phyloP scores from a whole-genome alignment of 2,113 vertebrate genomes.

The Otis tarda region DNA sequence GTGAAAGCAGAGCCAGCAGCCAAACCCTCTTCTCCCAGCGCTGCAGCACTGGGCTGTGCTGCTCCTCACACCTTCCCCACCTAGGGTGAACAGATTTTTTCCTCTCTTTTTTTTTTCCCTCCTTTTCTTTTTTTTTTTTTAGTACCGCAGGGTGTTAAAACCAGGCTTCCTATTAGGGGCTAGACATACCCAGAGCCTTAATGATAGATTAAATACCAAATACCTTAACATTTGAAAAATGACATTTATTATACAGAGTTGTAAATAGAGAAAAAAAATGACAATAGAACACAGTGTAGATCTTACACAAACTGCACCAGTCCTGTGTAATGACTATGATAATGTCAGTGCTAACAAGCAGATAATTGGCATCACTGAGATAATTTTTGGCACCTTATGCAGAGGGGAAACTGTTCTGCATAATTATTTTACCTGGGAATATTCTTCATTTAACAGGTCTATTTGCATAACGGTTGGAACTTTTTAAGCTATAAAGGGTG shows the following conservation, averaged over 20 bases:
- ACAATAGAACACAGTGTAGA: constrained; percentile 72
- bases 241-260: constrained; percentile 76
- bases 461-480: constrained; percentile 76
- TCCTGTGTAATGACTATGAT: constrained; percentile 76
- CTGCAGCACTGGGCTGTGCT: not conserved
- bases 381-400: constrained; percentile 81
- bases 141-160: not conserved
- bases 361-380: constrained; percentile 79
- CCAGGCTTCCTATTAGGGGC: constrained; percentile 35
- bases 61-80: not conserved
- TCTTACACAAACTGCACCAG: constrained; percentile 69
- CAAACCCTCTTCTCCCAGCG: not conserved
- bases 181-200: constrained; percentile 54
- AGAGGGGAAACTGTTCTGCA: constrained; percentile 75
- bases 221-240: constrained; percentile 79
- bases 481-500: constrained; percentile 38
- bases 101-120: not conserved
- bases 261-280: constrained; percentile 75
- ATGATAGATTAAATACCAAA: constrained; percentile 80
- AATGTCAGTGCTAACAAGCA: constrained; percentile 81
- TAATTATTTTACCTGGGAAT: constrained; percentile 80
- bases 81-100: not conserved
- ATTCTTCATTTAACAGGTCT: constrained; percentile 76
- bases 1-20: fast-evolving
- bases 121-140: not conserved